Evolutionary conservation across 1,140 invertebrate genomes (phyloP).

Genomic region (Watersipora subatra): DNA sequence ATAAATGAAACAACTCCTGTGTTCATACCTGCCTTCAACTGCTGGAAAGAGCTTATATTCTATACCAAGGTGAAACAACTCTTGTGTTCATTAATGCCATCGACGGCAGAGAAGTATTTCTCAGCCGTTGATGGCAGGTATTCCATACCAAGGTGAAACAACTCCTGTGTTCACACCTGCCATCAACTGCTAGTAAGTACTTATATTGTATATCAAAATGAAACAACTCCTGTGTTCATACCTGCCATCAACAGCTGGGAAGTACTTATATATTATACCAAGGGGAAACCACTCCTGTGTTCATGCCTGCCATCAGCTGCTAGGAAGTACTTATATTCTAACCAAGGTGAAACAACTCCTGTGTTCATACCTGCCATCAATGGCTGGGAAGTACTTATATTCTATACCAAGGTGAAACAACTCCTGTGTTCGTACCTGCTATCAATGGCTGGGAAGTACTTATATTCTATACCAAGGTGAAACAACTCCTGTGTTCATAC

Average conservation of each 20-base stretch:
- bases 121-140: too few species aligned
- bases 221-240: too few species aligned
- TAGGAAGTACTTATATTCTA: too few species aligned
- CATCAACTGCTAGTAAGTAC: background rate
- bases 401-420: constrained; percentile 4
- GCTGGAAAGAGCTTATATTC: background rate
- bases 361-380: background rate
- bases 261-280: constrained; percentile 56
- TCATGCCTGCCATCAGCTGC: too few species aligned
- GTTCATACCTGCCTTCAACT: background rate
- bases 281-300: too few species aligned
- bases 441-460: background rate
- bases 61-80: too few species aligned
- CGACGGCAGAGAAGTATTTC: background rate
- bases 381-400: background rate
- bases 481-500: too few species aligned
- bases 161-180: too few species aligned
- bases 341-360: too few species aligned
- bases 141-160: constrained; percentile 4
- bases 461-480: constrained; percentile 1
- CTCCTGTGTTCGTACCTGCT: too few species aligned
- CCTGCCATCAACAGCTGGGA: constrained; percentile 80
- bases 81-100: background rate
- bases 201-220: constrained; percentile 2
- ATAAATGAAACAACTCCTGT: too few species aligned